Evolutionary conservation across 2,888 invertebrate species (phyloP).

Genomic region (Hirtodrosophila duncani): DNA sequence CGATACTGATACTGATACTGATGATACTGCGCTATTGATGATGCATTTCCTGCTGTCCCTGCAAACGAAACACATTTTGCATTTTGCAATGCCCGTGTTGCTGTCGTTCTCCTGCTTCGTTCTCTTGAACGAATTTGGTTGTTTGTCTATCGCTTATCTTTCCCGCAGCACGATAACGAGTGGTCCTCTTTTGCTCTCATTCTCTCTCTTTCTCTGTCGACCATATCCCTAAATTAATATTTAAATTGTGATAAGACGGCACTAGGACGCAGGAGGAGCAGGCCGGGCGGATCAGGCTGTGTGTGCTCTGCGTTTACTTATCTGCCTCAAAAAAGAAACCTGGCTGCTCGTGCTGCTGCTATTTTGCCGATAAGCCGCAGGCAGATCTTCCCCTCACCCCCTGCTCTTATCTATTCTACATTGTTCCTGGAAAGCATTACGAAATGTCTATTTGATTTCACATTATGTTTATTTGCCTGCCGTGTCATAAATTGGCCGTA

Average conservation of each 20-base stretch:
- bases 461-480: constrained; percentile 48
- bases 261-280: constrained; percentile 30
- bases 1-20: no score
- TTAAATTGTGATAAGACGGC: constrained; percentile 61
- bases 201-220: constrained; percentile 5
- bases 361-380: constrained; percentile 1
- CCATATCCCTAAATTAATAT: constrained; percentile 66
- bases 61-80: no score
- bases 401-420: constrained; percentile 7
- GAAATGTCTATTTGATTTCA: constrained; percentile 61
- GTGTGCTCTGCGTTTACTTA: constrained; percentile 34
- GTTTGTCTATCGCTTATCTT: constrained; percentile 24
- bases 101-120: neutral
- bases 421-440: constrained; percentile 33
- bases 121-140: constrained; percentile 14
- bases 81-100: no score
- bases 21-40: no score
- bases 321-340: constrained; percentile 32
- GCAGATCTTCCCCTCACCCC: neutral
- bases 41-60: neutral
- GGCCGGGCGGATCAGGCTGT: constrained; percentile 6
- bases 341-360: neutral
- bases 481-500: constrained; percentile 45
- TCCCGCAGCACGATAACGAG: constrained; percentile 21
- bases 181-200: constrained; percentile 12